Conservation (phyloP, 2,888 invertebrate genomes). For the Dasysyrphus tricinctus region DNA sequence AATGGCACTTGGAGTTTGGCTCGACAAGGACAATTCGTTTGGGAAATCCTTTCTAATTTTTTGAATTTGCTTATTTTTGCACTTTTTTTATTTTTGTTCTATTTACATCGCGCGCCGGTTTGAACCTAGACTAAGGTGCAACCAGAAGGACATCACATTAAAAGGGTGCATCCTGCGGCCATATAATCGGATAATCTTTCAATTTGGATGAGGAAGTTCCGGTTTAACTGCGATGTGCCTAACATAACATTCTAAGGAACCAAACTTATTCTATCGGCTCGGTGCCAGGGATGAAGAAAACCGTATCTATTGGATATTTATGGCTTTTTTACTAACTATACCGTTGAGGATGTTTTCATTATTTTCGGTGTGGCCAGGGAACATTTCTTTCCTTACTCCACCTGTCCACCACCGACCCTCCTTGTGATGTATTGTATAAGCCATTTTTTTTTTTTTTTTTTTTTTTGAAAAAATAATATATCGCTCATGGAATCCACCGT, state of each 20-base stretch:
- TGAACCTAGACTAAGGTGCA: slow-evolving; percentile 52
- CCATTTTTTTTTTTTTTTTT: slow-evolving; percentile 42
- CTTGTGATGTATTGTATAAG: slow-evolving; percentile 69
- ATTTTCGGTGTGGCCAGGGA: slow-evolving; percentile 78
- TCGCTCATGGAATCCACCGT: slow-evolving; percentile 64
- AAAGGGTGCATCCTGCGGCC: slow-evolving; percentile 19
- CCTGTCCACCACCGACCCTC: background rate
- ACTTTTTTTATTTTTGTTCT: background rate
- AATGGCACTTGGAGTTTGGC: slow-evolving; percentile 72
- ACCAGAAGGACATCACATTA: slow-evolving; percentile 8
- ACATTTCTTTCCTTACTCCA: slow-evolving; percentile 65
- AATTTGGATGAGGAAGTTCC: slow-evolving; percentile 15
- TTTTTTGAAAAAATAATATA: slow-evolving; percentile 71
- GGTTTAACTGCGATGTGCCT: background rate
- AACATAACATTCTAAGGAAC: background rate
- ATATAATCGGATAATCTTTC: slow-evolving; percentile 39
- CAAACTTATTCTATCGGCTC: background rate
- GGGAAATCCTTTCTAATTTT: slow-evolving; percentile 72
- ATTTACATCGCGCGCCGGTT: background rate
- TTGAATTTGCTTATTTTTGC: slow-evolving; percentile 29
- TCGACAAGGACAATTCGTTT: slow-evolving; percentile 73
- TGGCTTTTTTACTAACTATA: slow-evolving; percentile 81
- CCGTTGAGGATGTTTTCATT: slow-evolving; percentile 82
- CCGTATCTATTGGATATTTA: slow-evolving; percentile 81
- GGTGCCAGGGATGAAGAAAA: slow-evolving; percentile 12